A percentile compares a stretch with the other conserved stretches of the same genome.
Evolutionary conservation across 2,797 vertebrate species (phyloP).

Genomic region (Alcedo atthis): DNA sequence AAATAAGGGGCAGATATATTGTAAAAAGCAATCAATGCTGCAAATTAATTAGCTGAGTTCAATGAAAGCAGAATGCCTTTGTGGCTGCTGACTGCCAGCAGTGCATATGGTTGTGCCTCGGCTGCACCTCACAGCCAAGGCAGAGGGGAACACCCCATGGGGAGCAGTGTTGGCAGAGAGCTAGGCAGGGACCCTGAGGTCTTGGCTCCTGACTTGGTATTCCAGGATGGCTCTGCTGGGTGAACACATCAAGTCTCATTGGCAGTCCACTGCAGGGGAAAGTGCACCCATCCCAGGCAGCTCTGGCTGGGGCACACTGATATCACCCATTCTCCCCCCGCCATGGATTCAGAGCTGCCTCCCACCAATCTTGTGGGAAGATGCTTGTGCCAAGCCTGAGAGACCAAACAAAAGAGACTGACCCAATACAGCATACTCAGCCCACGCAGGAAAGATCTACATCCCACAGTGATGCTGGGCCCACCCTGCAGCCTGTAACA

Average conservation of each 20-base stretch:
- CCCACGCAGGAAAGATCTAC: fast-evolving
- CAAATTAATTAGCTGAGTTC: conserved; percentile 44
- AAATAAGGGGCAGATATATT: conserved; percentile 3
- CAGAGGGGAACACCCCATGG: fast-evolving
- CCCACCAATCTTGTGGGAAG: neutral
- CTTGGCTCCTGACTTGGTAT: neutral
- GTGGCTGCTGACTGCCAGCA: neutral
- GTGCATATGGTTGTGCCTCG: fast-evolving
- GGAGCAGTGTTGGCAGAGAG: neutral
- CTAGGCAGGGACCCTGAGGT: neutral
- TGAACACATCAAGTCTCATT: neutral
- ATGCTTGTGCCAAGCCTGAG: neutral
- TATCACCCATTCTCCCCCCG: neutral
- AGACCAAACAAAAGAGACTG: neutral
- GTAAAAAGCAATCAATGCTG: conserved; percentile 35
- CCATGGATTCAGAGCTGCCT: neutral
- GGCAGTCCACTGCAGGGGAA: neutral
- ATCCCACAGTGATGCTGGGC: too few relatives aligned
- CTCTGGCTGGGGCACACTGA: neutral
- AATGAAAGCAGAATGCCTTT: neutral
- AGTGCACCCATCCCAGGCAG: fast-evolving
- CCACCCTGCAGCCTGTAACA: neutral
- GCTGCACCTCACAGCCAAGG: neutral
- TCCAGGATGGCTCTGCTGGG: neutral
- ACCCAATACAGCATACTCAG: neutral